Conservation (phyloP, 2,797 vertebrate genomes). For the Acanthurus leucopareius region DNA sequence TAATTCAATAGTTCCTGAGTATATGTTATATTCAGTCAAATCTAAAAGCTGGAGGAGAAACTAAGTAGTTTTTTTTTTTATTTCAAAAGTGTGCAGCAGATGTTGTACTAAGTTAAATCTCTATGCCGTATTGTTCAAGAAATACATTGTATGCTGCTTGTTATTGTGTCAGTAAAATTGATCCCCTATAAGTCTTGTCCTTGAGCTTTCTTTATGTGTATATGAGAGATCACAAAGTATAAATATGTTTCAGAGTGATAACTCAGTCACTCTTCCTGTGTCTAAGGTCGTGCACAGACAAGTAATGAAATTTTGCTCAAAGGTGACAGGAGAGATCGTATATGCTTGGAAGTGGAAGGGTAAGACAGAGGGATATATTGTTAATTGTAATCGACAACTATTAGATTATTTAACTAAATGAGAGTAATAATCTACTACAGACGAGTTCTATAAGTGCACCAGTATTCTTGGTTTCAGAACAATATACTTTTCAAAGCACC, state of each 20-base stretch:
- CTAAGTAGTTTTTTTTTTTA: not conserved
- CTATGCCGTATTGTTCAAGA: not conserved
- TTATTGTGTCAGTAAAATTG: not conserved
- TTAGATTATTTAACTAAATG: not conserved
- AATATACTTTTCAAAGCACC: slow-evolving; percentile 1
- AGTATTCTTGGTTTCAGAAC: not conserved
- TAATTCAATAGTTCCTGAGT: not conserved
- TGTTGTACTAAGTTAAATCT: not conserved
- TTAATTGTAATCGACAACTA: no score
- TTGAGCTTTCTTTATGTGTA: not conserved
- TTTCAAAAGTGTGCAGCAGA: not conserved
- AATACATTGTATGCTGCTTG: not conserved
- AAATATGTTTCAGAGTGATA: not conserved
- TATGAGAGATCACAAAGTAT: not conserved
- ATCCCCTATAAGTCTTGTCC: not conserved
- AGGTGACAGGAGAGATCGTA: not conserved
- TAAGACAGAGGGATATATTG: no score
- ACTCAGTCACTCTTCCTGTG: not conserved
- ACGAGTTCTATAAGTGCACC: not conserved
- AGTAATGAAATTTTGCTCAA: not conserved
- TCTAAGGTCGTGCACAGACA: not conserved
- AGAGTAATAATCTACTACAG: not conserved
- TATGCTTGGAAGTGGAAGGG: not conserved
- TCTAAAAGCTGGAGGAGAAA: not conserved
- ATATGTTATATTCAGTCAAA: not conserved